These are phyloP conservation scores for Himantopus leucocephalus DNA, from an alignment of 2,113 vertebrate genomes.

Conservation along the genomic window DNA sequence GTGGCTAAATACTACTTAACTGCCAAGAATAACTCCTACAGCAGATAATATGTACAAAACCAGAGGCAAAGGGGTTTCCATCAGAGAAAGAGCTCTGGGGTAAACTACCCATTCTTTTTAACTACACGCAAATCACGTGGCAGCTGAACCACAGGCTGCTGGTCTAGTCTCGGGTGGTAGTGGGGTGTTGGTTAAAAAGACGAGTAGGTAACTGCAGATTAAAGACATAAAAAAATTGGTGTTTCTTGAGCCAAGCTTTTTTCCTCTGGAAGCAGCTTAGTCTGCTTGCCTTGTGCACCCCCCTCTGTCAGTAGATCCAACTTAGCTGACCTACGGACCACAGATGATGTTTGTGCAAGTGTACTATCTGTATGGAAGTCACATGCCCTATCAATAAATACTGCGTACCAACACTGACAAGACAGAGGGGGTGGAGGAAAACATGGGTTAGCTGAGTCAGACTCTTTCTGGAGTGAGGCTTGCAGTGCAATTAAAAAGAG, in stretches of 20 bases:
- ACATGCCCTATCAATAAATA: not conserved
- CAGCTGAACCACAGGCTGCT: not conserved
- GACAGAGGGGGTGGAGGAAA: not conserved
- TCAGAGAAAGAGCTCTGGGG: not conserved
- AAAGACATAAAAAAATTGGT: not conserved
- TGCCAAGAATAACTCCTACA: not conserved
- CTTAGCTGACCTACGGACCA: not conserved
- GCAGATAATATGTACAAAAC: not conserved
- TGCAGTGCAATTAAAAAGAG: not conserved
- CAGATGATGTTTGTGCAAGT: not conserved
- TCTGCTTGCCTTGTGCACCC: not conserved
- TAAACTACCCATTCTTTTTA: not conserved
- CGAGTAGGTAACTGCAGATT: not conserved
- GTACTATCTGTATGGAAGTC: not conserved
- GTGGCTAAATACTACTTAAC: not conserved
- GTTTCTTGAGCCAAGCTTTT: not conserved
- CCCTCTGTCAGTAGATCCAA: not conserved
- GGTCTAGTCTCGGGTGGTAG: not conserved
- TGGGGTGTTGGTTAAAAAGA: not conserved
- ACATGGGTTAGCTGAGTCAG: not conserved
- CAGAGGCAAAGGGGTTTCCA: not conserved
- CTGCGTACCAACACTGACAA: not conserved
- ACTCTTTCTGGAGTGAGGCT: not conserved
- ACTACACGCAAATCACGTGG: not conserved
- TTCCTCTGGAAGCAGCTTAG: not conserved